Base-by-base conservation (phyloP, 2,888 invertebrate genomes). In the Euplagia quadripunctaria region DNA sequence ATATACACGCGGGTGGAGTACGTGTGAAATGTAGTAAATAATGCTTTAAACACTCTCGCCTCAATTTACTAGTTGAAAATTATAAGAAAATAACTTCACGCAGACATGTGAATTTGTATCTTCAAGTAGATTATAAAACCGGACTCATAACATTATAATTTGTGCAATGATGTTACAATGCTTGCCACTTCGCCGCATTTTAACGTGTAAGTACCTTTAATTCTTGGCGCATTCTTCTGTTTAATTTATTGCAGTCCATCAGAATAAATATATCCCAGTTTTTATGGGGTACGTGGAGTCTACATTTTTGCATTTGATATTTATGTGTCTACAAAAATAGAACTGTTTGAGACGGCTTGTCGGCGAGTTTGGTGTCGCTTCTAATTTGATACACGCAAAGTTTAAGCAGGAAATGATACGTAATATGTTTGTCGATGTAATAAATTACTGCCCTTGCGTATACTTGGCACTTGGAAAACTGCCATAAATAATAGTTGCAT, bases 161-260 rank as follows among this genome's bases (percentile, higher is more conserved):
- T 58, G 58, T 58, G 58, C 58, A 58, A n/a, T 20, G 20, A 58
- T 20, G 20, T 58, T 58, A 20, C 20, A 20, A 67, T n/a, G 16
- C 52, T 55, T 52, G 52, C 11, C 11, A 67, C 42, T 17, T 67
- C 12, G 9, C 5, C 11, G 41, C 17, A 55, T 20, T 31, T 67
- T 68, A 64, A 42, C 46, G 58, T 58, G 31, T 58, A 43, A 52
- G 7, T n/a, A 69, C 65, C 68, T 80, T 81, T 79, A 77, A 80
- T 80, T 80, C 75, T 82, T 81, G 76, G 77, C 63, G 69, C 42
- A 64, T 77, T 74, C 76, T 80, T 75, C 68, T 73, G 55, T 77
- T 76, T 76, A 79, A 83, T 85, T 81, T 83, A 84, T 80, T 74
- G 64, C 69, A 71, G 68, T 78, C 67, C 67, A 67, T 71, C 52